Conservation (phyloP, 2,113 vertebrate genomes). For the Corythoichthys haematopterus region DNA sequence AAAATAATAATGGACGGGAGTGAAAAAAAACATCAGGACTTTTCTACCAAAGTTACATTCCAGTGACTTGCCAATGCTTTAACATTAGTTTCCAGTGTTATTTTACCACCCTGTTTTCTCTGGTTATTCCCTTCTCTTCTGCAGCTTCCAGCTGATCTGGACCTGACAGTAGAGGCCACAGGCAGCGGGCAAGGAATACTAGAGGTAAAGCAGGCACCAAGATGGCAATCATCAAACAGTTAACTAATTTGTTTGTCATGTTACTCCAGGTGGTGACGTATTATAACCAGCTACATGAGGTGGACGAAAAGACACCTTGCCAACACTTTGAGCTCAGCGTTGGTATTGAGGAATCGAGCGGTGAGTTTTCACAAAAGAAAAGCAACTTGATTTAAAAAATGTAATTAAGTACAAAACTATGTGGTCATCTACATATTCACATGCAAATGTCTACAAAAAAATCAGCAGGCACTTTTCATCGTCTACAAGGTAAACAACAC, state of each 20-base stretch:
- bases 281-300: slow-evolving; percentile 70
- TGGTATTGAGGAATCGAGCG: slow-evolving; percentile 51
- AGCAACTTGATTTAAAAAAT: not conserved
- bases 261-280: slow-evolving; percentile 66
- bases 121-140: not conserved
- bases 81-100: not conserved
- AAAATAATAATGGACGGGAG: too few relatives aligned
- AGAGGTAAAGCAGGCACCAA: slow-evolving; percentile 60
- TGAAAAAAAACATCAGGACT: not conserved
- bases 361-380: slow-evolving; percentile 27
- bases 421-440: not conserved
- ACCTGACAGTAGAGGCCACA: slow-evolving; percentile 67
- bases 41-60: not conserved
- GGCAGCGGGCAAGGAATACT: slow-evolving; percentile 76
- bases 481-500: not conserved
- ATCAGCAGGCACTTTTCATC: not conserved
- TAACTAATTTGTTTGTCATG: too few relatives aligned
- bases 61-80: not conserved
- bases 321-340: slow-evolving; percentile 64
- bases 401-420: too few relatives aligned
- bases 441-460: not conserved
- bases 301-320: slow-evolving; percentile 57
- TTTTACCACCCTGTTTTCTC: slow-evolving; percentile 1
- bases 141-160: slow-evolving; percentile 60
- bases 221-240: too few relatives aligned